A percentile compares a stretch with the other conserved stretches of the same genome.
Conservation (phyloP, 2,888 invertebrate genomes). For the Metallyticus violacea region DNA sequence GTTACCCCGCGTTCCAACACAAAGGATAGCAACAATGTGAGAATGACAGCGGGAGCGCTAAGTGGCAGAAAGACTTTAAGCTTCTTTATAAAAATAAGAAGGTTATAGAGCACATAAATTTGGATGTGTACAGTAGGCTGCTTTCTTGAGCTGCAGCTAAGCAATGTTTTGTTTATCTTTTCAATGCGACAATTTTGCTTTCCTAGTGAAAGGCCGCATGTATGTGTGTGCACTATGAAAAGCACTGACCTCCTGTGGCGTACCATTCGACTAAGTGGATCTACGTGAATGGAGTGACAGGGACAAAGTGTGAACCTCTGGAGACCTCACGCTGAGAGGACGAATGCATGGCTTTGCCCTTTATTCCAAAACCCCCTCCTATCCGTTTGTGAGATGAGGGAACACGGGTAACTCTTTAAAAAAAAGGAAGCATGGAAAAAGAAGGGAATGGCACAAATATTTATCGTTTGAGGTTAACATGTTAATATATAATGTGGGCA, state of each 20-base stretch:
- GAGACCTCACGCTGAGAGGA: neutral
- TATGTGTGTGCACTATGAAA: constrained; percentile 1
- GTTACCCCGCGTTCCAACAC: no score
- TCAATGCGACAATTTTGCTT: neutral
- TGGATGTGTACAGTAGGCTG: neutral
- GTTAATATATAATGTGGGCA: neutral
- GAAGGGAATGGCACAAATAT: neutral
- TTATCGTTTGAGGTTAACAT: neutral
- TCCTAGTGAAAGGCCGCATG: no score
- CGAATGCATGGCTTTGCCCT: neutral
- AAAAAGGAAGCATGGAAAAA: no score
- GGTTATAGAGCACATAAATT: neutral
- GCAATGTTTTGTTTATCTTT: neutral
- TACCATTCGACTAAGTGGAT: neutral
- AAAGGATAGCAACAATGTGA: neutral
- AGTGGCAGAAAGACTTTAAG: neutral
- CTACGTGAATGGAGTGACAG: neutral
- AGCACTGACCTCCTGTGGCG: neutral
- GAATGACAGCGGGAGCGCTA: neutral
- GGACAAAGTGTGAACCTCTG: neutral
- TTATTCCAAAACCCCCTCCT: neutral
- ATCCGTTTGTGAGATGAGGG: neutral
- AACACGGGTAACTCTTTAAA: neutral
- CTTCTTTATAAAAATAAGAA: neutral
- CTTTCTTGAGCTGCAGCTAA: neutral